Base-by-base conservation (phyloP, 2,797 vertebrate species). In the Myotis myotis region DNA sequence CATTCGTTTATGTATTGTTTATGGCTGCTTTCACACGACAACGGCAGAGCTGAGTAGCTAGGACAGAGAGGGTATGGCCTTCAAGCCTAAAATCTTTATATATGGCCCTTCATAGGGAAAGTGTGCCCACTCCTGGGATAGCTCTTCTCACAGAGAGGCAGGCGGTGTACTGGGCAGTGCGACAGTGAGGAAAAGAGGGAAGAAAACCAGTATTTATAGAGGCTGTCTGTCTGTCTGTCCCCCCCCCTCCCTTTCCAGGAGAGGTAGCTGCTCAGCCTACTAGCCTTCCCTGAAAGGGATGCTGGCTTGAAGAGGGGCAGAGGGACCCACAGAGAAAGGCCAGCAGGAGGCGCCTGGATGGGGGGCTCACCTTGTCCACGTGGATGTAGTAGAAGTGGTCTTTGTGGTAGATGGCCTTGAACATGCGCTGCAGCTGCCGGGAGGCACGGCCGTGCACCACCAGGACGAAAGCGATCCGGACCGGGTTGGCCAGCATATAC, bases 351-450 rank as follows among this genome's bases (percentile, higher is more conserved):
- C 57, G 53, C 84, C 74, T 81, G 82, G 87, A 79, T 84, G 71
- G 49, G 74, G 95, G 87, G 89, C 98, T 98, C 98, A 99, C 99
- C 99, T 99, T 99, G 98, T 99, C 99, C 51, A 99, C 99, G 2
- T 99, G 99, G 97, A 99, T 99, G 98, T 99, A 99, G 98, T 99
- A 99, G 98, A 99, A 99, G 98, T 99, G 99, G 55, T 99, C 99
- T 41, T 98, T 98, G 98, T 99, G 99, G 98, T 99, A 99, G 98
- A 99, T 99, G 98, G 99, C 99, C 98, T 99, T 99, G 98, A 99
- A 99, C 98, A 99, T 99, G 97, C 99, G 99, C 30, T 99, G 99
- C 78, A 99, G 99, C 98, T 99, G 99, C 91, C 99, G 99, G 7
- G 99, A 99, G 49, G 99, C 99, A 66, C 99, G 98, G 92, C 99